phyloP scores from a whole-genome alignment of 2,888 invertebrate species.

The Plebejus anna region DNA sequence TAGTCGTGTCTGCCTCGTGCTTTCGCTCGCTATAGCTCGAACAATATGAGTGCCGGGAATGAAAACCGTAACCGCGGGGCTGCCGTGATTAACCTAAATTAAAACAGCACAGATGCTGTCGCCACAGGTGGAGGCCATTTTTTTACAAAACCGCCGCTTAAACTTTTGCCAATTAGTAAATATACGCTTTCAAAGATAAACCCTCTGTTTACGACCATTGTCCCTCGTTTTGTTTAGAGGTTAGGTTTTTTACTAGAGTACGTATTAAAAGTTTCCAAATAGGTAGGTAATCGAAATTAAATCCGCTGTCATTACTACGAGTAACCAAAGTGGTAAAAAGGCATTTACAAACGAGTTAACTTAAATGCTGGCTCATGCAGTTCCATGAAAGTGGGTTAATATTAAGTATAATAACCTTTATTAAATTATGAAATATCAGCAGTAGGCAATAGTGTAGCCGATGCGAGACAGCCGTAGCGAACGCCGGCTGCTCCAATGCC shows the following conservation, averaged over 20 bases:
- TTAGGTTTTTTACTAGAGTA: not conserved
- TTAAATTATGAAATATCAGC: slow-evolving; percentile 20
- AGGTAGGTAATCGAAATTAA: not conserved
- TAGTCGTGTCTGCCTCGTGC: not conserved
- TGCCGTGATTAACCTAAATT: slow-evolving; percentile 16
- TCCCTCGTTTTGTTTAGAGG: not conserved
- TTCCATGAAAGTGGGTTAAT: slow-evolving; percentile 8
- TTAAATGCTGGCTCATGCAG: slow-evolving; percentile 1
- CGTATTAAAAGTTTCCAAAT: no score
- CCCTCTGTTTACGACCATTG: not conserved
- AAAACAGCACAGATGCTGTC: slow-evolving; percentile 10
- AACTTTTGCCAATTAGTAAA: not conserved
- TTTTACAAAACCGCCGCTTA: not conserved
- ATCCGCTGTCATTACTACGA: not conserved
- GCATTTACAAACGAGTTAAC: not conserved
- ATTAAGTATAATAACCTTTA: slow-evolving; percentile 15
- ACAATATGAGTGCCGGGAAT: not conserved
- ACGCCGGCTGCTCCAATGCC: slow-evolving; percentile 45
- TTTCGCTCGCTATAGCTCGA: not conserved
- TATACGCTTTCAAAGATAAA: not conserved
- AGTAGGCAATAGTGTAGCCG: slow-evolving; percentile 26
- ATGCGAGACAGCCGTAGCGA: slow-evolving; percentile 30
- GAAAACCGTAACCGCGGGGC: not conserved
- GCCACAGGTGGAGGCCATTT: not conserved
- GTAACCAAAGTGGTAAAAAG: not conserved